Evolutionary conservation across 1,140 invertebrate species (phyloP), one percentile per base, ranked within the genome.

Genomic region (Megathymus violae): DNA sequence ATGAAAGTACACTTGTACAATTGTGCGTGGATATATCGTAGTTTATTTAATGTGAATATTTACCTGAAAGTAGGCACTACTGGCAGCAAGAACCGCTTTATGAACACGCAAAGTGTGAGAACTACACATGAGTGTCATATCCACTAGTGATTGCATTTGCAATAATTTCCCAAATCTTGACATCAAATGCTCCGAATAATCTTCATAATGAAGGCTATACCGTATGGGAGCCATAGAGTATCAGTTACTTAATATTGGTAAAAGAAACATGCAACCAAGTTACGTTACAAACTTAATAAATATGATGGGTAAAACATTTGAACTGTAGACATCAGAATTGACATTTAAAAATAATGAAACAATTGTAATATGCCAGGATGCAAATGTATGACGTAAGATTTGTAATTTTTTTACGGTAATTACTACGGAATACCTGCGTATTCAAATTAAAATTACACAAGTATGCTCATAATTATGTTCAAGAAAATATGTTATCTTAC

Each of bases 1-100:
- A 3, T n/a, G n/a, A n/a, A n/a, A n/a, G n/a, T n/a, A n/a, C n/a
- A n/a, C n/a, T n/a, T n/a, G n/a, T n/a, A n/a, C n/a, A n/a, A n/a
- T n/a, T n/a, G n/a, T n/a, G n/a, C n/a, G n/a, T n/a, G n/a, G n/a
- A n/a, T n/a, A n/a, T n/a, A n/a, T n/a, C n/a, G n/a, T n/a, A n/a
- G n/a, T n/a, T n/a, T n/a, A n/a, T n/a, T n/a, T n/a, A n/a, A n/a
- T 46, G 2, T 25, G 41, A 43, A 47, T 67, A 71, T 48, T 74
- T 80, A 92, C 93, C 81, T 93, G 91, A 83, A 94, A 94, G 78
- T 94, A 94, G 50, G 93, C 93, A 74, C 93, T 94, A 69, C 85
- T 88, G 48, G 93, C 93, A 38, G 92, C 93, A 14, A 94, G 91
- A 36, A 95, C 93, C 13, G 93, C 88, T 83, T 93, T 92, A 72